These are phyloP conservation scores for Spheniscus mendiculus DNA, from an alignment of 2,113 vertebrate species.

Conservation along the genomic window DNA sequence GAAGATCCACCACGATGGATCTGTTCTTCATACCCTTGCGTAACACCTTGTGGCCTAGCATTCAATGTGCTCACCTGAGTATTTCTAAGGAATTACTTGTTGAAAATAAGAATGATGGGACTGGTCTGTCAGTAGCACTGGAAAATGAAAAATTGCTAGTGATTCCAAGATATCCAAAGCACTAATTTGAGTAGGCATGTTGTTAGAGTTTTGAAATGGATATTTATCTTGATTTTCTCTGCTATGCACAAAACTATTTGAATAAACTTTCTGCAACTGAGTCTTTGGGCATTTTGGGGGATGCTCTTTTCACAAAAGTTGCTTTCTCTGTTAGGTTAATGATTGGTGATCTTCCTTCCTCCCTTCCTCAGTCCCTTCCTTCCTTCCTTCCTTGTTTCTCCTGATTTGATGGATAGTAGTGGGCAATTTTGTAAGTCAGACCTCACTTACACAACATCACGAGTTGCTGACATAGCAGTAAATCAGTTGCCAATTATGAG, in stretches of 20 bases:
- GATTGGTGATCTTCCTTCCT: neutral
- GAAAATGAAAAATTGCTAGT: neutral
- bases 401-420: neutral
- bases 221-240: neutral
- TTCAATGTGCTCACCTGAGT: neutral
- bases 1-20: neutral
- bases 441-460: neutral
- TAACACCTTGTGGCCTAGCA: neutral
- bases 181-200: neutral
- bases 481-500: neutral
- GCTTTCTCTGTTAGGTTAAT: neutral
- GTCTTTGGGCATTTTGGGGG: neutral
- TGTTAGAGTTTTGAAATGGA: neutral
- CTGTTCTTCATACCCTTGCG: neutral
- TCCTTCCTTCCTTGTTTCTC: neutral
- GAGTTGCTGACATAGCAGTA: neutral
- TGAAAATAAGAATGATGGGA: neutral
- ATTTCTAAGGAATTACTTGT: neutral
- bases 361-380: neutral
- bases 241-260: neutral
- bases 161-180: neutral
- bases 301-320: neutral
- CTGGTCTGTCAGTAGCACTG: neutral
- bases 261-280: neutral
- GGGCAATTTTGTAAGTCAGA: neutral